A percentile compares a stretch with the other conserved stretches of the same genome.
Conservation (phyloP, 1,140 invertebrate genomes). For the Plodia interpunctella region DNA sequence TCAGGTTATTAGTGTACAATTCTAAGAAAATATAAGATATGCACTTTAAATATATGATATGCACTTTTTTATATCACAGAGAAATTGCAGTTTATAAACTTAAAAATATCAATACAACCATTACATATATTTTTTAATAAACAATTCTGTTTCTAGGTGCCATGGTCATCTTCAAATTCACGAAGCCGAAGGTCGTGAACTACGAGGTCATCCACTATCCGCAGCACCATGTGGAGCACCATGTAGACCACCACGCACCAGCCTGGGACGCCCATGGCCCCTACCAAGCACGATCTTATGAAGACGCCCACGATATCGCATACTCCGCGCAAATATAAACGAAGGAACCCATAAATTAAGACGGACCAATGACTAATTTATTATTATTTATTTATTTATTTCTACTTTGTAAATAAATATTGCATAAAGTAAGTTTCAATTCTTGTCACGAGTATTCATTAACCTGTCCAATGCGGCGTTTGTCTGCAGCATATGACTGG, state of each 20-base stretch:
- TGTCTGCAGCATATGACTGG: too few relatives aligned
- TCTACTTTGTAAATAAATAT: constrained; percentile 64
- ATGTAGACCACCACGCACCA: constrained; percentile 75
- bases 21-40: too few relatives aligned
- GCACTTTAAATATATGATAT: too few relatives aligned
- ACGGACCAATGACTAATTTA: constrained; percentile 70
- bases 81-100: too few relatives aligned
- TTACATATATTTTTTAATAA: too few relatives aligned
- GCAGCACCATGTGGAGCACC: constrained; percentile 85
- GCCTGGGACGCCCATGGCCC: constrained; percentile 78
- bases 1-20: too few relatives aligned
- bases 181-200: constrained; percentile 88
- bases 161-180: constrained; percentile 89
- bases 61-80: too few relatives aligned
- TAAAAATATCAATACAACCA: too few relatives aligned
- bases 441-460: constrained; percentile 38
- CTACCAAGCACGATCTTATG: constrained; percentile 75
- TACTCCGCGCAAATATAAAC: constrained; percentile 79
- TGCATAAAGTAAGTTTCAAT: constrained; percentile 64
- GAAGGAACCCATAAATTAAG: constrained; percentile 41
- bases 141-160: constrained; percentile 80
- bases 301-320: constrained; percentile 81
- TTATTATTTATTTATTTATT: constrained; percentile 69
- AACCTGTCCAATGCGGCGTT: constrained; percentile 10
- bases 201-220: constrained; percentile 91